These are phyloP conservation scores for Zoanthus solanderi DNA, from an alignment of 92 coral and sea anemone species.

Conservation along the genomic window DNA sequence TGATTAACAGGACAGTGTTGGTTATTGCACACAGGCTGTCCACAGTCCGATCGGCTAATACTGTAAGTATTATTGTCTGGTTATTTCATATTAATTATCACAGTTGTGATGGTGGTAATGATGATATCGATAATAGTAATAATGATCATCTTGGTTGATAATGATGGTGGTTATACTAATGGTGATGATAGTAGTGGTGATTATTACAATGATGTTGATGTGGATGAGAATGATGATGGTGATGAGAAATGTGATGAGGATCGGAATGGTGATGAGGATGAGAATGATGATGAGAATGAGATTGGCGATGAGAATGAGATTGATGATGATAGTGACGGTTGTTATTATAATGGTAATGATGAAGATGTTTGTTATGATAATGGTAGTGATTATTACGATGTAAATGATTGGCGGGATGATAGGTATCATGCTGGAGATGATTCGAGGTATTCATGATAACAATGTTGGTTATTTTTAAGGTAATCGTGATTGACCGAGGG, in stretches of 20 bases:
- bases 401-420: neutral
- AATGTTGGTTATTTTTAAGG: slow-evolving; percentile 53
- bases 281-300: neutral
- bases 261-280: neutral
- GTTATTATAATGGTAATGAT: neutral
- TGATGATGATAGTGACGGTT: neutral
- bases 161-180: neutral
- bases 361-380: neutral
- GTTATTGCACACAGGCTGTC: slow-evolving; percentile 95
- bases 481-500: slow-evolving; percentile 91
- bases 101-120: neutral
- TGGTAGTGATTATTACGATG: neutral
- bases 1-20: slow-evolving; percentile 89
- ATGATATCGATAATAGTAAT: neutral
- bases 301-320: neutral
- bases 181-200: neutral
- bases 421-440: neutral
- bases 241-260: neutral
- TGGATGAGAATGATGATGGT: neutral
- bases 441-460: neutral
- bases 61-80: slow-evolving; percentile 56
- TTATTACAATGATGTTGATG: neutral
- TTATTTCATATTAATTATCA: neutral
- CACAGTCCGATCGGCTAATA: slow-evolving; percentile 88
- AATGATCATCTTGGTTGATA: neutral